These are phyloP conservation scores for Dorcus hopei DNA, from an alignment of 2,888 invertebrate genomes.

Conservation along the genomic window DNA sequence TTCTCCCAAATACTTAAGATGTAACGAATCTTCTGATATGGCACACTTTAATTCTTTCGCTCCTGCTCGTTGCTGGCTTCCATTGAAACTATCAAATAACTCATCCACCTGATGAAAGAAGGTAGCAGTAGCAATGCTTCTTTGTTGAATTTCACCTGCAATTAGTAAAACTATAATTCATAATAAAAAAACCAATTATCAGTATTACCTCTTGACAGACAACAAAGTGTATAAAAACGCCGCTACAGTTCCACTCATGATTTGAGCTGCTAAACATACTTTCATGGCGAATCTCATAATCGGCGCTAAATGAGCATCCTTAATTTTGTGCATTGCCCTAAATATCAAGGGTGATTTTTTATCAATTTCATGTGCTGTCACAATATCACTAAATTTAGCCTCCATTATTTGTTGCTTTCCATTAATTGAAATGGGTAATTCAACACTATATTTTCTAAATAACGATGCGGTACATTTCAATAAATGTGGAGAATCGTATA, in stretches of 20 bases:
- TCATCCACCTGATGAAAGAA: conserved; percentile 25
- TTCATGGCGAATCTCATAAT: no score
- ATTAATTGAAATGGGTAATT: conserved; percentile 1
- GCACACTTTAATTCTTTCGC: no score
- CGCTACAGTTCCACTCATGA: no score
- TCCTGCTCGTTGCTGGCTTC: background rate
- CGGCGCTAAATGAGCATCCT: no score
- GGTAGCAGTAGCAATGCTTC: conserved; percentile 21
- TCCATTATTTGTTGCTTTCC: no score
- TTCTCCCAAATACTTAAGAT: no score
- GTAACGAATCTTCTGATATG: no score
- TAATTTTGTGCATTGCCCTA: no score
- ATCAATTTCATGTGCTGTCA: no score
- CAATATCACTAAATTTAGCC: background rate
- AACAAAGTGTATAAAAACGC: conserved; percentile 13
- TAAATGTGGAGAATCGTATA: conserved; percentile 19
- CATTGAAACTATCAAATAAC: conserved; percentile 31
- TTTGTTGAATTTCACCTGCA: conserved; percentile 12
- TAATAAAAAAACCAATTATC: background rate
- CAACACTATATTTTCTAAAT: conserved; percentile 20
- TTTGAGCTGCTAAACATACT: no score
- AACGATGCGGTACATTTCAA: conserved; percentile 18
- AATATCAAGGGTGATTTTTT: no score
- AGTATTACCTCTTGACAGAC: conserved; percentile 14
- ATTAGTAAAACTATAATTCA: no score